These are phyloP conservation scores for Gallinago jamesoni DNA, from an alignment of 2,113 vertebrate genomes.

Conservation along the genomic window DNA sequence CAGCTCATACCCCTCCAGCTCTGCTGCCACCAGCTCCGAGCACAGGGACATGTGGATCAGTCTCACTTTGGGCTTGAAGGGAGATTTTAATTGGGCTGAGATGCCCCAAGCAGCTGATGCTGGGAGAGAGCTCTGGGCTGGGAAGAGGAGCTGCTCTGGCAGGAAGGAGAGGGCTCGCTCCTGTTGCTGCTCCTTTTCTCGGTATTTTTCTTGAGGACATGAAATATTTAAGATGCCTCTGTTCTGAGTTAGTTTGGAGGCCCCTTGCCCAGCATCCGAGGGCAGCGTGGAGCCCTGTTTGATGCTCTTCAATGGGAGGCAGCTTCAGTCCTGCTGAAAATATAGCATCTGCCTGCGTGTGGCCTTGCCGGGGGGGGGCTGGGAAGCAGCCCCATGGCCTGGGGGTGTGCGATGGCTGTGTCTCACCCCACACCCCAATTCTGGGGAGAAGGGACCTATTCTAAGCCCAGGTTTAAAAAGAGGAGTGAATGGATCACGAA, in stretches of 20 bases:
- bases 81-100: background rate
- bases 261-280: background rate
- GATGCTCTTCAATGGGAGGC: background rate
- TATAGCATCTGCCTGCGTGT: fast-evolving
- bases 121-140: background rate
- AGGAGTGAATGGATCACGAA: background rate
- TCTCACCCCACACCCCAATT: fast-evolving
- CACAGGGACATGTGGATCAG: background rate
- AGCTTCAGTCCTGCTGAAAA: background rate
- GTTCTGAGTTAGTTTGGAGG: background rate
- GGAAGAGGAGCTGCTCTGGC: background rate
- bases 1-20: background rate
- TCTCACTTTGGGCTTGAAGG: background rate
- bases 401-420: background rate
- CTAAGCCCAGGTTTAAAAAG: background rate
- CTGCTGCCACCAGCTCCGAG: fast-evolving
- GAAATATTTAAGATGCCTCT: background rate
- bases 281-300: background rate
- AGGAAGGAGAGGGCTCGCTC: background rate
- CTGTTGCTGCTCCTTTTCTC: background rate
- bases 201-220: background rate
- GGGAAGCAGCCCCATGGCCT: background rate
- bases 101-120: background rate
- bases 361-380: background rate
- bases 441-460: background rate